Conservation (phyloP, 2,113 vertebrate species). For the crab-eating macaque (Macaca fascicularis) region DNA sequence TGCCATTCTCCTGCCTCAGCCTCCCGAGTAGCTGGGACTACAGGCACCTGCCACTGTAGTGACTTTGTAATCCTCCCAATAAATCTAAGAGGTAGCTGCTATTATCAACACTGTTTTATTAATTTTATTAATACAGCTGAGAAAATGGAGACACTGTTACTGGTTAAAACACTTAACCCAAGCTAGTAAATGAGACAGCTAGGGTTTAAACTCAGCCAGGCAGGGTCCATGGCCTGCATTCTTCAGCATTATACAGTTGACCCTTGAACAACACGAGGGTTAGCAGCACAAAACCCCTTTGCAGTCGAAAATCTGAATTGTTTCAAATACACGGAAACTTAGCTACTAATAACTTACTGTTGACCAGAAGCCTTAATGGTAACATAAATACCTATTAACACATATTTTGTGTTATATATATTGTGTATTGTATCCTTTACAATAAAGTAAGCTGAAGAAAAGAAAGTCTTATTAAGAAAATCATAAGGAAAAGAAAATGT, state of each 20-base stretch:
- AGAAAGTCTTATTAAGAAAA: neutral
- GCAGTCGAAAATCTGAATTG: neutral
- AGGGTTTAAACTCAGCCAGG: neutral
- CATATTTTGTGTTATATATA: neutral
- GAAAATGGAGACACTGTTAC: neutral
- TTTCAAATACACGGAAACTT: neutral
- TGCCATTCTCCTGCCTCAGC: too few species aligned
- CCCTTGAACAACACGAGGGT: neutral
- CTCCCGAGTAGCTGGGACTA: too few species aligned
- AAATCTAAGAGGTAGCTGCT: neutral
- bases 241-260: neutral
- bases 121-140: neutral
- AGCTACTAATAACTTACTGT: neutral
- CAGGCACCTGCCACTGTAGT: rapidly evolving
- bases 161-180: neutral
- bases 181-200: neutral
- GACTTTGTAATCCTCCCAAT: neutral
- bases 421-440: neutral
- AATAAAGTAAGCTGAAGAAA: neutral
- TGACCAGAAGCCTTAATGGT: neutral
- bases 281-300: neutral
- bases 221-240: too few species aligned
- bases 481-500: neutral
- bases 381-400: neutral
- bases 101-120: neutral